Evolutionary conservation across 2,113 vertebrate genomes (phyloP).

Genomic region (Elgaria multicarinata): DNA sequence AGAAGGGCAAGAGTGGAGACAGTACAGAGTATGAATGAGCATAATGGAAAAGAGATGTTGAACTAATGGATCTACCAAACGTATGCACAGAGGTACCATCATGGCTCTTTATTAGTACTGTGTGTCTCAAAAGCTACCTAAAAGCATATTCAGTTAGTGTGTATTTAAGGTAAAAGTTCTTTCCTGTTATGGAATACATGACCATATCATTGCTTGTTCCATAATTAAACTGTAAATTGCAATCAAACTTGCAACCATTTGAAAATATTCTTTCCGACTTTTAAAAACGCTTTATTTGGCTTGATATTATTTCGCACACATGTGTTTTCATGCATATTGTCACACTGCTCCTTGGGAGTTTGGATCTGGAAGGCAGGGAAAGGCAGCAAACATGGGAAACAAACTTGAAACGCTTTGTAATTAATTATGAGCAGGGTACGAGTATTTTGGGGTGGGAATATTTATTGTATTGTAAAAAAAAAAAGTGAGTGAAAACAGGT

Average conservation of each 20-base stretch:
- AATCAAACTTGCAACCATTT: neutral
- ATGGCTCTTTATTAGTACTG: neutral
- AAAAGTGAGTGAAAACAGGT: too few species aligned
- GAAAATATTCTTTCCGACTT: neutral
- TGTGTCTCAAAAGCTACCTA: neutral
- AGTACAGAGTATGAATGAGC: neutral
- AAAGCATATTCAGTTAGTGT: neutral
- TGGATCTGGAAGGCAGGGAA: neutral
- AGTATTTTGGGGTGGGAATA: too few species aligned
- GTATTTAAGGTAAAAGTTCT: neutral
- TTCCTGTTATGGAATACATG: neutral
- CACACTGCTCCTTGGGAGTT: too few species aligned
- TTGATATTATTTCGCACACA: neutral
- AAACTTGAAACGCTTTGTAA: neutral
- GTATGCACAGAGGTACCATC: neutral
- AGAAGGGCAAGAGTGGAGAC: neutral
- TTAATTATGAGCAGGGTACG: too few species aligned
- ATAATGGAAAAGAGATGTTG: slow-evolving; percentile 12
- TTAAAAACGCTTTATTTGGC: neutral
- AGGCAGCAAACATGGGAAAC: neutral
- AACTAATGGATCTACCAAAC: neutral
- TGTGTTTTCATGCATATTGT: neutral
- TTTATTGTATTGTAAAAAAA: neutral
- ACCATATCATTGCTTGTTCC: neutral
- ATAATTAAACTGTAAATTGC: neutral